Evolutionary conservation across 2,113 vertebrate species (phyloP).

Genomic region (Callithrix jacchus): DNA sequence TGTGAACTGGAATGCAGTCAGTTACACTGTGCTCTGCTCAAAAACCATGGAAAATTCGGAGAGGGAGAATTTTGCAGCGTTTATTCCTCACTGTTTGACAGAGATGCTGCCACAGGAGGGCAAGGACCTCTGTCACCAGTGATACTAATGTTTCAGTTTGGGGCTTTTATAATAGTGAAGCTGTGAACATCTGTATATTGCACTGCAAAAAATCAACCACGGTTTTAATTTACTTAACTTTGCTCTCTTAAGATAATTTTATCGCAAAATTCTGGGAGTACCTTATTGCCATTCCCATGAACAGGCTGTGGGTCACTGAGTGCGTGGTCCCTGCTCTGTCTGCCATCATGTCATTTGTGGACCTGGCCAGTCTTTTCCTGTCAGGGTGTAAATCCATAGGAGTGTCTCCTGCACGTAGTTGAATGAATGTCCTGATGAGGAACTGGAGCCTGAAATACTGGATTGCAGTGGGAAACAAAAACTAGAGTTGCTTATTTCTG

Average conservation of each 20-base stretch:
- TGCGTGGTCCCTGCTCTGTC: rapidly evolving
- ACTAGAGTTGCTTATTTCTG: not conserved
- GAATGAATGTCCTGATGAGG: not conserved
- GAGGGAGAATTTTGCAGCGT: not conserved
- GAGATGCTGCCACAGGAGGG: not conserved
- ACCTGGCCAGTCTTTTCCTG: not conserved
- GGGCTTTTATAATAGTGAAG: not conserved
- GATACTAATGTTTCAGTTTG: not conserved
- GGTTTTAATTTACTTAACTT: not conserved
- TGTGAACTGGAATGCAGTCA: not conserved
- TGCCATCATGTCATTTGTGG: not conserved
- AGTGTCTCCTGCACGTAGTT: not conserved
- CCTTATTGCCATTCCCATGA: rapidly evolving
- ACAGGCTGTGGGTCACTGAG: not conserved
- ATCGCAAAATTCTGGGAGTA: not conserved
- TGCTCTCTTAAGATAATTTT: not conserved
- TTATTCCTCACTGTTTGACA: not conserved
- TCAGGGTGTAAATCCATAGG: not conserved
- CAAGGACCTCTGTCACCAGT: not conserved
- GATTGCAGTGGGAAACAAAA: not conserved
- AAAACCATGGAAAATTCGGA: not conserved
- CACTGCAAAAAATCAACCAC: not conserved
- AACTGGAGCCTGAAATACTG: not conserved
- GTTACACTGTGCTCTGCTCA: not conserved
- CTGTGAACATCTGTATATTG: not conserved